Conservation (phyloP, 2,888 invertebrate species). For the Trichopoda pennipes region DNA sequence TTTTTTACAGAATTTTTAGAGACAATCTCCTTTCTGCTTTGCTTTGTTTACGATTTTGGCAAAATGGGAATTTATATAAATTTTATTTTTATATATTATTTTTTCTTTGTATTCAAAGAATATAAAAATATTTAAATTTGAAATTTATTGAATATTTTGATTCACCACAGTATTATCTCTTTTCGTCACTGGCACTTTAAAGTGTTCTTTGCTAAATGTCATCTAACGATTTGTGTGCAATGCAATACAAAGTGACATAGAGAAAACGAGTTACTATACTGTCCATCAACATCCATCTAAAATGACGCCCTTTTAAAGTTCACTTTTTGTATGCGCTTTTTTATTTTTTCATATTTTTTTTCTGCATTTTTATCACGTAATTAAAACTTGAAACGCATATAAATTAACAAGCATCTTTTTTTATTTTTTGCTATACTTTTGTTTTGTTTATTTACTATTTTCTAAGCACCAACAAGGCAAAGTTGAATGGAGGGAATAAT, state of each 20-base stretch:
- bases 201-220: constrained; percentile 24
- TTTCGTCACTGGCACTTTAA: background rate
- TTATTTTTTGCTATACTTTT: constrained; percentile 27
- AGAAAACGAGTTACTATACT: constrained; percentile 40
- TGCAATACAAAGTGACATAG: constrained; percentile 27
- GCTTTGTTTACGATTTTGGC: too few species aligned
- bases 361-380: constrained; percentile 76
- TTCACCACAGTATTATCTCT: constrained; percentile 19
- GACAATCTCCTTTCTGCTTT: too few species aligned
- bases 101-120: too few species aligned
- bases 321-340: constrained; percentile 64
- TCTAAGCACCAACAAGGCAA: constrained; percentile 52
- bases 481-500: constrained; percentile 56
- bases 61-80: too few species aligned
- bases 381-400: constrained; percentile 80
- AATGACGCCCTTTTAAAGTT: constrained; percentile 65
- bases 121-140: too few species aligned
- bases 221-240: constrained; percentile 28
- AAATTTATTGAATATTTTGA: background rate
- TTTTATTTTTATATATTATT: too few species aligned
- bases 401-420: constrained; percentile 75
- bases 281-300: constrained; percentile 66
- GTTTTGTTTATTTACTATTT: constrained; percentile 29
- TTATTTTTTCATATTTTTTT: constrained; percentile 34
- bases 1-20: too few species aligned